Evolutionary conservation across 2,113 vertebrate genomes (phyloP).

Genomic region (zebrafish (Danio rerio)): GRCz12tu NC_133177.1:50938001-50938500

Average conservation of each 20-base stretch:
- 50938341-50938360: too few relatives aligned
- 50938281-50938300: too few relatives aligned
- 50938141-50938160: background rate
- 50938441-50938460: too few relatives aligned
- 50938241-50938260: background rate
- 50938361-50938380: too few relatives aligned
- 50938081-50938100: conserved; percentile 35
- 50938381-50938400: too few relatives aligned
- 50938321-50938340: too few relatives aligned
- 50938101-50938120: background rate
- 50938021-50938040: background rate
- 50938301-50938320: too few relatives aligned
- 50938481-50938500: too few relatives aligned
- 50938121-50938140: background rate
- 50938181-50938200: background rate
- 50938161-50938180: background rate
- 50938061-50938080: conserved; percentile 35
- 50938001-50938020: conserved; percentile 21
- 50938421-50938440: too few relatives aligned
- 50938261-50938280: background rate
- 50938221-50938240: background rate
- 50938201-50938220: background rate
- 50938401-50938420: too few relatives aligned
- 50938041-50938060: conserved; percentile 6
- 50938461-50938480: too few relatives aligned